Evolutionary conservation across 2,113 vertebrate species (phyloP).

Genomic region (Xyliphius kryptos): DNA sequence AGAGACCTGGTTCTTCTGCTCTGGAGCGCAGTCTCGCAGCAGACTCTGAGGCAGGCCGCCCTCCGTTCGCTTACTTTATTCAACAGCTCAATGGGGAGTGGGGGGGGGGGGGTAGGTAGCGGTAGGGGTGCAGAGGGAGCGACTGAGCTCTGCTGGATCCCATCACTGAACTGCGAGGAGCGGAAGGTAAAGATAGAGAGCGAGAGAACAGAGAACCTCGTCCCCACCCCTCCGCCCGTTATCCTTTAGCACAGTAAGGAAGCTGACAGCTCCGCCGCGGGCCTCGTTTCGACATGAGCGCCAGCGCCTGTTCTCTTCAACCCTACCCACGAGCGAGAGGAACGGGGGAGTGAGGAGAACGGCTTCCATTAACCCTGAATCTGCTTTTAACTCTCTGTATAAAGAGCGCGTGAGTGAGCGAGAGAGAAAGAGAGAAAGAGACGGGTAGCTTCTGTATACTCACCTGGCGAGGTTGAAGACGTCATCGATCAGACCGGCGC

Average conservation of each 20-base stretch:
- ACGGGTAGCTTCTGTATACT: slow-evolving; percentile 41
- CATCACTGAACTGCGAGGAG: neutral
- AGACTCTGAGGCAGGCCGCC: too few species aligned
- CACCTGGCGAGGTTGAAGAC: slow-evolving; percentile 96
- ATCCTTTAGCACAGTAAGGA: slow-evolving; percentile 17
- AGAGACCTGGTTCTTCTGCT: too few species aligned
- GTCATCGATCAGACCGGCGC: slow-evolving; percentile 90
- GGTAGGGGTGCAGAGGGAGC: slow-evolving; percentile 6
- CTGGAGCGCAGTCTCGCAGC: too few species aligned
- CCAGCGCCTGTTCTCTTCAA: neutral
- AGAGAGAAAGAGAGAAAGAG: too few species aligned
- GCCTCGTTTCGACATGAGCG: slow-evolving; percentile 9
- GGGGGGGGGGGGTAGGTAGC: too few species aligned
- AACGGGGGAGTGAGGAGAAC: neutral
- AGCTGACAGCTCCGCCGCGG: slow-evolving; percentile 6
- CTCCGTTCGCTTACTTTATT: too few species aligned
- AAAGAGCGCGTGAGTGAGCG: too few species aligned
- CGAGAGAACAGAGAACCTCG: neutral
- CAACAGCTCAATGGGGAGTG: too few species aligned
- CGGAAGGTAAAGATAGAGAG: neutral
- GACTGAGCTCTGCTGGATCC: slow-evolving; percentile 1
- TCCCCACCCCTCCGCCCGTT: neutral
- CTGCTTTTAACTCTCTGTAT: too few species aligned
- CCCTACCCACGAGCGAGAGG: neutral
- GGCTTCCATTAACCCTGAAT: too few species aligned